Percentiles rank a stretch among this genome's conserved stretches.
Evolutionary conservation across 2,797 vertebrate genomes (phyloP).

Genomic region (Gallinago solitaria): DNA sequence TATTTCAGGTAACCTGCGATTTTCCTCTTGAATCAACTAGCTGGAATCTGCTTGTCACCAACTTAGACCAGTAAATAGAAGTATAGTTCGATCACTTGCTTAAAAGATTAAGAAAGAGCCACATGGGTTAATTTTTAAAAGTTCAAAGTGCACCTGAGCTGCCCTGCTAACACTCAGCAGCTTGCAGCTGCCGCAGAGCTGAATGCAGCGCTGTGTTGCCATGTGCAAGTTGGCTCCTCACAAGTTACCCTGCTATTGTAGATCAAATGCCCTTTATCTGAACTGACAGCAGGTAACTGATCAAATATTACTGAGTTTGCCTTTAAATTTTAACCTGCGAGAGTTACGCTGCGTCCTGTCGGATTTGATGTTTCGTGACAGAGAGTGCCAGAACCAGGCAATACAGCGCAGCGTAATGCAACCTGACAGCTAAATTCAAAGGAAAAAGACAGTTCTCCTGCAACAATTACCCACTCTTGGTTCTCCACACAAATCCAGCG

Average conservation of each 20-base stretch:
- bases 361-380: constrained; percentile 56
- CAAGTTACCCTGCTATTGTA: constrained; percentile 41
- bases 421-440: constrained; percentile 68
- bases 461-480: constrained; percentile 8
- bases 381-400: constrained; percentile 39
- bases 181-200: background rate
- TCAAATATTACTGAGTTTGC: constrained; percentile 73
- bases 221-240: background rate
- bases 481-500: background rate
- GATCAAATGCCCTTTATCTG: constrained; percentile 56
- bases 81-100: background rate
- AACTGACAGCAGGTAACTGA: constrained; percentile 73
- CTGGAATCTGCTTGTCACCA: background rate
- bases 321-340: constrained; percentile 60
- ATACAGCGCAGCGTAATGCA: constrained; percentile 37
- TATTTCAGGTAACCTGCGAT: background rate
- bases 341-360: constrained; percentile 19
- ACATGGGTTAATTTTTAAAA: background rate
- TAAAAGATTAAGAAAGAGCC: background rate
- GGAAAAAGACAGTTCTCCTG: constrained; percentile 11
- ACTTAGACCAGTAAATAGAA: background rate
- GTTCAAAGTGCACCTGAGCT: background rate
- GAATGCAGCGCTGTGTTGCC: background rate
- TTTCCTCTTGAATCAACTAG: background rate
- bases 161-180: background rate